Evolutionary conservation across 1,140 invertebrate genomes (phyloP).

Genomic region (Formica exsecta): DNA sequence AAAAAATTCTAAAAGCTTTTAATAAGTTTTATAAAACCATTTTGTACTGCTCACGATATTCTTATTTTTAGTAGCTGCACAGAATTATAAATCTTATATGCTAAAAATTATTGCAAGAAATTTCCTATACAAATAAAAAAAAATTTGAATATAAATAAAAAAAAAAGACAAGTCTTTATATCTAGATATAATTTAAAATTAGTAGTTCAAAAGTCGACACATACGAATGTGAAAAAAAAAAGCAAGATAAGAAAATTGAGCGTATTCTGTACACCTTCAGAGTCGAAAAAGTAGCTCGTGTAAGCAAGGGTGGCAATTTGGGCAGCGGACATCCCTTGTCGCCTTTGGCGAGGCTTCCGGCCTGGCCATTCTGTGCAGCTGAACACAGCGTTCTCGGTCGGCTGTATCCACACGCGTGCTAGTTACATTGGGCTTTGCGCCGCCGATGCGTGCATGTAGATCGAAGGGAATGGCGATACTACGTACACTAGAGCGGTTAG

Average conservation of each 20-base stretch:
- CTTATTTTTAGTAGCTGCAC: no score
- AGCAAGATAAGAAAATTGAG: not conserved
- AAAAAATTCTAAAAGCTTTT: not conserved
- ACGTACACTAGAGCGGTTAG: slow-evolving; percentile 58
- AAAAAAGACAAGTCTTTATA: not conserved
- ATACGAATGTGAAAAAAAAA: not conserved
- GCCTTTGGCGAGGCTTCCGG: slow-evolving; percentile 71
- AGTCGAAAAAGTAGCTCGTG: slow-evolving; percentile 43
- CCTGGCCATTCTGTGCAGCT: slow-evolving; percentile 24
- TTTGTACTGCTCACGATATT: no score
- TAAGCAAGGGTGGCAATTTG: slow-evolving; percentile 70
- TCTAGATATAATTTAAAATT: not conserved
- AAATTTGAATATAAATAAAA: not conserved
- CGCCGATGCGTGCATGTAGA: slow-evolving; percentile 68
- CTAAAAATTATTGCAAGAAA: no score
- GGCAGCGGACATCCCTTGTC: slow-evolving; percentile 71
- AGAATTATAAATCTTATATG: no score
- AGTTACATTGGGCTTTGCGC: slow-evolving; percentile 74
- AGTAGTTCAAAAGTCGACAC: not conserved
- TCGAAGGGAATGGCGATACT: slow-evolving; percentile 67
- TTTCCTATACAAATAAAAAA: not conserved
- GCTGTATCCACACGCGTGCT: slow-evolving; percentile 74
- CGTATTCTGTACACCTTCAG: not conserved
- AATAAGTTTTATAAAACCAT: no score
- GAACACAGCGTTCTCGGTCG: slow-evolving; percentile 68